Percentiles rank a stretch among this genome's conserved stretches.
Conservation (phyloP, 2,888 invertebrate genomes). For the Orthosia incerta region DNA sequence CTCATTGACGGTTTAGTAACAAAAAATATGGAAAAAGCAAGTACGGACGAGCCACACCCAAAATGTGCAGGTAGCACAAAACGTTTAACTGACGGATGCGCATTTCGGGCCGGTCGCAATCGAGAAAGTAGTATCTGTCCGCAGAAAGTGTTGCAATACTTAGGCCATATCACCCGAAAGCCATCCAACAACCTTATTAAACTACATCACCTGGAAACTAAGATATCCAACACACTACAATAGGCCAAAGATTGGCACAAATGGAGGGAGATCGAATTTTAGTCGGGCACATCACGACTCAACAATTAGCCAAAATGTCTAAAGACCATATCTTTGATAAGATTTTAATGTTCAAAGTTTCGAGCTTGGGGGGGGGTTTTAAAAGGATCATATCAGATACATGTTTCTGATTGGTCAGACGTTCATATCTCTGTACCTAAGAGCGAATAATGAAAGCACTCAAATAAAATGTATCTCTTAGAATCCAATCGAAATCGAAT, state of each 20-base stretch:
- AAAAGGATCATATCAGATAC: not conserved
- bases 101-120: no score
- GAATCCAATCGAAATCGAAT: conserved; percentile 6
- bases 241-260: not conserved
- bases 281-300: not conserved
- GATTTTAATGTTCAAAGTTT: not conserved
- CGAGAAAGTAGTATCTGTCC: no score
- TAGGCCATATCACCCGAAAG: not conserved
- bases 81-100: no score
- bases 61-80: no score
- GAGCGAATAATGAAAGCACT: not conserved
- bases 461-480: conserved; percentile 10
- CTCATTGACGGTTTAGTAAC: no score
- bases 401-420: not conserved
- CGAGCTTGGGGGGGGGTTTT: not conserved
- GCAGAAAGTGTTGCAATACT: no score
- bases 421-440: conserved; percentile 2
- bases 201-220: not conserved
- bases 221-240: not conserved
- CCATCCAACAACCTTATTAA: not conserved
- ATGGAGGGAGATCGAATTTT: not conserved
- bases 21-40: no score
- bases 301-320: not conserved
- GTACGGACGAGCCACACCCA: no score
- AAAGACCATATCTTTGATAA: no score